Evolutionary conservation across 2,888 invertebrate genomes (phyloP).

Genomic region (Cataglyphis livida): DNA sequence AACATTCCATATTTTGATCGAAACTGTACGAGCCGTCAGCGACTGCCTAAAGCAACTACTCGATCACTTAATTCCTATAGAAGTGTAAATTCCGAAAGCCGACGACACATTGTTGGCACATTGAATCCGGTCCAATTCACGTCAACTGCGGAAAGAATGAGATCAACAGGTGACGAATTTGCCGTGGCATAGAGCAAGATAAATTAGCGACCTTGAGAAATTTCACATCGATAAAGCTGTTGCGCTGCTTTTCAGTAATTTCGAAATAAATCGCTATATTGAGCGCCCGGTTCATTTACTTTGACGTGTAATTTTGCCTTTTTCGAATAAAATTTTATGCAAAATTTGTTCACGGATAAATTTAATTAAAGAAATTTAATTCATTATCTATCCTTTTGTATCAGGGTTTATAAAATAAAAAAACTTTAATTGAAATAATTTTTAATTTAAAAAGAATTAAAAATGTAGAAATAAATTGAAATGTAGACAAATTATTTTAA

Average conservation of each 20-base stretch:
- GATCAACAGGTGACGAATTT: slow-evolving; percentile 51
- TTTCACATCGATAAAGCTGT: background rate
- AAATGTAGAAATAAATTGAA: background rate
- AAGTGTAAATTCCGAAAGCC: slow-evolving; percentile 16
- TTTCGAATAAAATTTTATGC: background rate
- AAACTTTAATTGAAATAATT: background rate
- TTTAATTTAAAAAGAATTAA: background rate
- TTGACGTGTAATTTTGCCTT: background rate
- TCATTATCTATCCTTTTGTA: background rate
- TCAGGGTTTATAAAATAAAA: background rate
- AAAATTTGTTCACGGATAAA: background rate
- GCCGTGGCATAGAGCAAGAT: background rate
- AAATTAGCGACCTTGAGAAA: slow-evolving; percentile 34
- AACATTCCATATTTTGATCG: background rate
- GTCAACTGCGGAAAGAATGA: slow-evolving; percentile 43
- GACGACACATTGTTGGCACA: slow-evolving; percentile 1
- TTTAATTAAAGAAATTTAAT: background rate
- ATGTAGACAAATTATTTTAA: background rate
- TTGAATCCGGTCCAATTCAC: slow-evolving; percentile 23
- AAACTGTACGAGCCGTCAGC: background rate
- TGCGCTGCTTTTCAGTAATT: background rate
- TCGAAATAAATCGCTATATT: slow-evolving; percentile 2
- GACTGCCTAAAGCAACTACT: slow-evolving; percentile 28
- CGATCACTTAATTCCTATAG: slow-evolving; percentile 23
- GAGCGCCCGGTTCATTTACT: background rate